A percentile compares a stretch with the other conserved stretches of the same genome.
These are phyloP conservation scores for Phlogophora meticulosa DNA, from an alignment of 2,888 invertebrate genomes.

Conservation along the genomic window DNA sequence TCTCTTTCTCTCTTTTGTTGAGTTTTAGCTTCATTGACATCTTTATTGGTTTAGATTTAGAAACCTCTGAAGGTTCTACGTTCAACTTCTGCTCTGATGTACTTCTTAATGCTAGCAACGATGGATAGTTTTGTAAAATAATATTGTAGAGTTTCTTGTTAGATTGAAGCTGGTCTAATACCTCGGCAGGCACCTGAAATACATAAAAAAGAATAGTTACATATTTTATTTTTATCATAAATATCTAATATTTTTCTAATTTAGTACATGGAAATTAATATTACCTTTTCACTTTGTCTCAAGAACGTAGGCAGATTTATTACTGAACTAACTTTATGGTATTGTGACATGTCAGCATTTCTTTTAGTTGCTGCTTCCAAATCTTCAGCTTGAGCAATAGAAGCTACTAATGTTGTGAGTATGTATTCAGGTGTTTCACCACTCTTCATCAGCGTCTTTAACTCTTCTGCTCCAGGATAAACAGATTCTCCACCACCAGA, in stretches of 20 bases:
- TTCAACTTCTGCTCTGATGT: conserved; percentile 92
- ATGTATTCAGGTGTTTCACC: conserved; percentile 93
- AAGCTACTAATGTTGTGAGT: conserved; percentile 92
- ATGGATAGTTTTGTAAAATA: conserved; percentile 94
- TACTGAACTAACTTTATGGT: conserved; percentile 92
- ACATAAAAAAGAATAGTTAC: background rate
- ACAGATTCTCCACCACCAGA: conserved; percentile 90
- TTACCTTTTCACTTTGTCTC: conserved; percentile 93
- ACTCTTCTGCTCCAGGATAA: conserved; percentile 92
- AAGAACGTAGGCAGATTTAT: conserved; percentile 95
- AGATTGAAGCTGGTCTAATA: conserved; percentile 92
- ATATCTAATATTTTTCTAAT: background rate
- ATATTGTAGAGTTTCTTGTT: conserved; percentile 93
- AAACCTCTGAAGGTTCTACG: conserved; percentile 75
- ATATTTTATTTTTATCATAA: background rate
- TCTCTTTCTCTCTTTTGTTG: conserved; percentile 73
- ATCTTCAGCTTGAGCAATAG: conserved; percentile 89
- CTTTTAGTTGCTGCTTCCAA: conserved; percentile 86
- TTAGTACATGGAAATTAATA: background rate
- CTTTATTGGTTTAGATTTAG: conserved; percentile 90
- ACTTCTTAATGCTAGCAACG: conserved; percentile 92
- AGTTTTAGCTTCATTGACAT: conserved; percentile 92
- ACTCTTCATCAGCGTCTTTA: conserved; percentile 93
- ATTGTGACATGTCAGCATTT: conserved; percentile 85
- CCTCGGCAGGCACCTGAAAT: conserved; percentile 93